Evolutionary conservation across 2,888 invertebrate genomes (phyloP).

Genomic region (Ditylenchus weischeri): DNA sequence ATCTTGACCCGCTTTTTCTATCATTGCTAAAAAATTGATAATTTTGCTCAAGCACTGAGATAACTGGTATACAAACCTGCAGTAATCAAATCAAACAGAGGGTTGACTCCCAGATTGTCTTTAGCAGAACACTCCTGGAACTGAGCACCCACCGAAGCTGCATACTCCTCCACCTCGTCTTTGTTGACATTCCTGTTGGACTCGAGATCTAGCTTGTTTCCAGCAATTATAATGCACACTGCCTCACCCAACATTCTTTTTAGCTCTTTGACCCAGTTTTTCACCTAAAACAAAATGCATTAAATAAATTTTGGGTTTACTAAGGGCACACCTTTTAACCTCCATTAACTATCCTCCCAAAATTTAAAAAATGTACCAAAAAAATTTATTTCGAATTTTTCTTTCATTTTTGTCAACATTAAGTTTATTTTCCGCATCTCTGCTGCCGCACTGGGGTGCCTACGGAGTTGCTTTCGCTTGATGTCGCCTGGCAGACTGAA

Average conservation of each 20-base stretch:
- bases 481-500: too few relatives aligned
- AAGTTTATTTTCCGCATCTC: too few relatives aligned
- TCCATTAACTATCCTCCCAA: too few relatives aligned
- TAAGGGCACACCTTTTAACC: too few relatives aligned
- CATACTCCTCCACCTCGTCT: slow-evolving; percentile 79
- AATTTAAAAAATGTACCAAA: too few relatives aligned
- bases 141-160: slow-evolving; percentile 61
- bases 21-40: slow-evolving; percentile 21
- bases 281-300: slow-evolving; percentile 68
- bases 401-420: too few relatives aligned
- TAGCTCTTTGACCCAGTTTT: slow-evolving; percentile 95
- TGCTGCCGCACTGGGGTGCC: too few relatives aligned
- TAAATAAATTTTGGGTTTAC: slow-evolving; percentile 17
- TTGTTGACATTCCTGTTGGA: slow-evolving; percentile 79
- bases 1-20: slow-evolving; percentile 21
- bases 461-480: too few relatives aligned
- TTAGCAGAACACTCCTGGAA: slow-evolving; percentile 64
- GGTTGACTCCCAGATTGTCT: slow-evolving; percentile 62
- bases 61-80: slow-evolving; percentile 48
- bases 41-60: not conserved
- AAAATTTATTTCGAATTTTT: too few relatives aligned
- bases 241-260: slow-evolving; percentile 92
- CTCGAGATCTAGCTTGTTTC: slow-evolving; percentile 93
- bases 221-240: slow-evolving; percentile 85
- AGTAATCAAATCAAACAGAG: slow-evolving; percentile 61